Evolutionary conservation across 2,113 vertebrate genomes (phyloP), one percentile per base, ranked within the genome.

Genomic region (Mola mola): DNA sequence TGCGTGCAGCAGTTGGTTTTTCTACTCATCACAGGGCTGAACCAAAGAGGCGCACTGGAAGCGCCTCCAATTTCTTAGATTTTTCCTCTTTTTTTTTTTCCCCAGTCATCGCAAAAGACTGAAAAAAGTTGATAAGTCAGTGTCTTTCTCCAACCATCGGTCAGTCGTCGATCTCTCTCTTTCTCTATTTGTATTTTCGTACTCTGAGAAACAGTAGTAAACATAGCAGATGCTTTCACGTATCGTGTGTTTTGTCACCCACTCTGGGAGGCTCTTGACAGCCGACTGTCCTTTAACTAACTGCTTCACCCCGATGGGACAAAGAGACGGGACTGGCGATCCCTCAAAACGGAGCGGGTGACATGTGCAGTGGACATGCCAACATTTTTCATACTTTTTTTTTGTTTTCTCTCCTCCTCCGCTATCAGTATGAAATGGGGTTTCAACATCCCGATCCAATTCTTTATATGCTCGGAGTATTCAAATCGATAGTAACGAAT

Each of bases 21-120:
- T 84, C 46, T 84, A 67, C 68, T 81, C 76, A 81, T 69, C 61
- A 71, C 76, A 67, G 73, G 75, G 77, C 84, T 85, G 67, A 90
- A 87, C 83, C 76, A 80, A 88, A 87, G 73, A 87, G 86, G 86
- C 83, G 78, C 81, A 68, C 78, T 65, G 52, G 86, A 77, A 70
- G 63, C 80, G 43, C 78, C 85, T 84, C 79, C 16, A 2, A 5
- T 55, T 20, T 42, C 28, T 2, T 9, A 29, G 6, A 29, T 29
- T 9, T 29, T 29, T 1, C 6, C 28, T 29, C 6, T 29, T 29
- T 29, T 9, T 53, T 52, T 49, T 21, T 51, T 38, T 65, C 36
- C 33, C 41, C 34, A 64, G 22, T 64, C 9, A 17, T 74, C 68
- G 21, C 24, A 44, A 48, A 9, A 37, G 64, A 59, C 63, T 61